Conservation (phyloP, 2,797 vertebrate genomes). For the Danio aesculapii region DNA sequence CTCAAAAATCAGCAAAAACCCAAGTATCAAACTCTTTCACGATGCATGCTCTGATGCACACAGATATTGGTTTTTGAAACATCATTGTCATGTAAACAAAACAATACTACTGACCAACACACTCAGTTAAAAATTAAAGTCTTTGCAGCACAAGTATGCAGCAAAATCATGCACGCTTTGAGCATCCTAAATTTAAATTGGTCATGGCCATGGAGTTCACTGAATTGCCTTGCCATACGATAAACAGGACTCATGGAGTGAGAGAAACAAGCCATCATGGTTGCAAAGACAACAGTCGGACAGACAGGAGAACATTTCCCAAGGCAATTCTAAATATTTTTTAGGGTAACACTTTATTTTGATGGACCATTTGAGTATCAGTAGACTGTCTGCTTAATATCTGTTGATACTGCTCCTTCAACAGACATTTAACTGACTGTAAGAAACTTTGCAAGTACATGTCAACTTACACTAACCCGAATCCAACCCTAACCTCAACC, state of each 20-base stretch:
- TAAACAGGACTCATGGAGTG: background rate
- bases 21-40: background rate
- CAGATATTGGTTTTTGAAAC: constrained; percentile 29
- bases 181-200: constrained; percentile 76
- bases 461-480: too few species aligned
- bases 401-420: too few species aligned
- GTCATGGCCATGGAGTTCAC: constrained; percentile 70
- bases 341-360: too few species aligned
- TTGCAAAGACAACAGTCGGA: background rate
- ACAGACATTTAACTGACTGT: too few species aligned
- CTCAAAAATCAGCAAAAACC: background rate
- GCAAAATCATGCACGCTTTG: constrained; percentile 57
- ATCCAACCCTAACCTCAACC: too few species aligned
- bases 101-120: background rate
- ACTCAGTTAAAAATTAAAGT: background rate
- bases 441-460: too few species aligned
- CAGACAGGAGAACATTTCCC: background rate
- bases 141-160: constrained; percentile 54
- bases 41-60: too few species aligned
- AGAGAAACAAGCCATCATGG: background rate
- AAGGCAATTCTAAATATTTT: too few species aligned
- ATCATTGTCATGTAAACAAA: constrained; percentile 76
- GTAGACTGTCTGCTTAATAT: too few species aligned
- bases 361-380: too few species aligned
- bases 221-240: constrained; percentile 33